Base-by-base conservation (phyloP, 2,797 vertebrate genomes). In the Gymnodraco acuticeps region DNA sequence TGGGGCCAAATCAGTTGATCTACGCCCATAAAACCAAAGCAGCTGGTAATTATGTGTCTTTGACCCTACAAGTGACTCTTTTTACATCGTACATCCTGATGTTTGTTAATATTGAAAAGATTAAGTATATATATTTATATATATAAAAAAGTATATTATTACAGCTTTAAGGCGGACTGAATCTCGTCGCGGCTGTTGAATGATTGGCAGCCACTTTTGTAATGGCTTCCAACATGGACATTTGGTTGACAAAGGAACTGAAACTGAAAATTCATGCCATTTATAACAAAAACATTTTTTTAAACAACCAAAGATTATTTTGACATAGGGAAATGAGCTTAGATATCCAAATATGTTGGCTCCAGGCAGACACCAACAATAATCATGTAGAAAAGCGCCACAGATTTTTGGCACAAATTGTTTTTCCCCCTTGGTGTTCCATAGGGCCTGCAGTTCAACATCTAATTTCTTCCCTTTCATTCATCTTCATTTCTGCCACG, bases 391-490 rank as follows among this genome's bases (percentile, higher is more conserved):
- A 58, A 52, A 17, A 55, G 19, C 0, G 27, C 33, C n/a, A 43
- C n/a, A 43, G 43, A 46, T 23, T 3, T 10, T 47, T 41, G 19
- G 27, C 33, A 38, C 33, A 38, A n/a, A 10, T 38, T 9, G 16
- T 50, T 63, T 51, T 17, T 68, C 27, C 14, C 16, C 41, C 19
- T 20, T 33, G 27, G 20, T 31, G 19, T 47, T 9, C 12, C 12
- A n/a, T 19, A 10, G 45, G 7, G 53, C 5, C 1, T 46, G 16
- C 41, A 19, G 43, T 45, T 60, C 12, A 23, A 1, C 10, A 0
- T 56, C 3, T 59, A n/a, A 15, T 73, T 27, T 60, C 14, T 65
- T 12, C 55, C 27, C 17, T 41, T 67, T 58, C 10, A 78, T 69
- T 62, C 27, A 10, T 48, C 15, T 59, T 60, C 17, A 15, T 54